Evolutionary conservation across 2,888 invertebrate genomes (phyloP), one percentile per base, ranked within the genome.

Genomic region (Drosophila ustulata): DNA sequence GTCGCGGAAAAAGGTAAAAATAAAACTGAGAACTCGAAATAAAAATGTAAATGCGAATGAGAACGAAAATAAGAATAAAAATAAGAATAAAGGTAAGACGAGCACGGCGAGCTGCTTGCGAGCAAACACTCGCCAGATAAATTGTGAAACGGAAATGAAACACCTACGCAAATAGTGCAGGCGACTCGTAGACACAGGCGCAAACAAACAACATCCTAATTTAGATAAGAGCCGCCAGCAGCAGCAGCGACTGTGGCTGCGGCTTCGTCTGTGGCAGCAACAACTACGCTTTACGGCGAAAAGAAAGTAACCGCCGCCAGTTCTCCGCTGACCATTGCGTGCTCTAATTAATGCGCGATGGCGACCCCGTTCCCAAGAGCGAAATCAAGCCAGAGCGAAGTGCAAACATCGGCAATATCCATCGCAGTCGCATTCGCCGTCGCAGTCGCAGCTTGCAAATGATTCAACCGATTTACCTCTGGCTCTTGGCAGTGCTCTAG

Each of bases 101-200:
- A 64, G 74, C 67, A 57, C 28, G 64, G 68, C 45, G 13, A 62
- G 58, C 47, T 64, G 70, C 66, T 66, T 64, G 66, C 62, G 72
- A 53, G 71, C 80, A 83, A 87, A 79, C 84, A 82, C 64, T 81
- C 69, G 83, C 53, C 77, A 82, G 88, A 84, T 84, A 85, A 79
- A 87, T 78, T 84, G 79, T 89, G 82, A 80, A 89, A 83, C 89
- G 90, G 90, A 90, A 90, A 90, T 89, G 90, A 89, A 89, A 89
- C 90, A 91, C 90, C 91, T 90, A 91, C 83, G 84, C 82, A 90
- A 90, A 91, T 79, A 90, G 71, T 79, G 77, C 66, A 82, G 76
- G 75, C 85, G 88, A 77, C 80, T 79, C 77, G 83, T 67, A 83
- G 88, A 83, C 89, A 86, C 89, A 75, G 87, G 83, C 87, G 75